Percentiles rank a stretch among this genome's conserved stretches.
phyloP scores from a whole-genome alignment of 64 coral and sea anemone genomes.

The Platygyra sinensis region DNA sequence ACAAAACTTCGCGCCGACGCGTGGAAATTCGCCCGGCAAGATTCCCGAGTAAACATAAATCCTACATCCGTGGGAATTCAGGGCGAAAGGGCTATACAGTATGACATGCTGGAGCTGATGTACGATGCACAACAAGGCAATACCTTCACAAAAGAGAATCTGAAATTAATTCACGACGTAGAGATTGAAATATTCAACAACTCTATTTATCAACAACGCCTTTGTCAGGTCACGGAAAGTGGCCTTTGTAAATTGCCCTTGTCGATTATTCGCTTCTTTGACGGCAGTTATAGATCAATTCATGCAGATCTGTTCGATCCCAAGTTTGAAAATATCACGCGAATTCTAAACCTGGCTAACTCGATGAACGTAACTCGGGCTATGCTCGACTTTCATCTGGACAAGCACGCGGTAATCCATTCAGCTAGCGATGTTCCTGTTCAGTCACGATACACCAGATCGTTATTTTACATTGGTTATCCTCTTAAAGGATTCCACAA shows the following conservation, averaged over 20 bases:
- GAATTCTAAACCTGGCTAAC: conserved; percentile 59
- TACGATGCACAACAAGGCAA: conserved; percentile 83
- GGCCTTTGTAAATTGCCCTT: conserved; percentile 66
- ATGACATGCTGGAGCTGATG: conserved; percentile 80
- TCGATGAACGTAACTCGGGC: conserved; percentile 68
- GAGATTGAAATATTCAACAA: conserved; percentile 81
- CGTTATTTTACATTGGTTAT: conserved; percentile 91
- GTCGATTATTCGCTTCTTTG: conserved; percentile 92
- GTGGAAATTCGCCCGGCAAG: conserved; percentile 86
- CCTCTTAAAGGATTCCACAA: conserved; percentile 84
- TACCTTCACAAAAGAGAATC: conserved; percentile 74
- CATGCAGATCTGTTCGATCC: conserved; percentile 69
- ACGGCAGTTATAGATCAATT: conserved; percentile 74
- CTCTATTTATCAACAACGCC: conserved; percentile 67
- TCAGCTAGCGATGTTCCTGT: conserved; percentile 1
- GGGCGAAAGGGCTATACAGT: conserved; percentile 65
- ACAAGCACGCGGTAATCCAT: conserved; percentile 67
- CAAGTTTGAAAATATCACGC: conserved; percentile 56
- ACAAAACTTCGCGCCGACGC: conserved; percentile 91
- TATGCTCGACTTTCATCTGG: conserved; percentile 86
- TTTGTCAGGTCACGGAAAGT: conserved; percentile 69
- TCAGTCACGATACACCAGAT: conserved; percentile 76
- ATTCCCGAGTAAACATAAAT: conserved; percentile 72
- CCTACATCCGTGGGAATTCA: conserved; percentile 73
- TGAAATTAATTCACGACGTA: conserved; percentile 60